Evolutionary conservation across 2,113 vertebrate genomes (phyloP), one percentile per base, ranked within the genome.

Genomic region (Calyptommatus sinebrachiatus): DNA sequence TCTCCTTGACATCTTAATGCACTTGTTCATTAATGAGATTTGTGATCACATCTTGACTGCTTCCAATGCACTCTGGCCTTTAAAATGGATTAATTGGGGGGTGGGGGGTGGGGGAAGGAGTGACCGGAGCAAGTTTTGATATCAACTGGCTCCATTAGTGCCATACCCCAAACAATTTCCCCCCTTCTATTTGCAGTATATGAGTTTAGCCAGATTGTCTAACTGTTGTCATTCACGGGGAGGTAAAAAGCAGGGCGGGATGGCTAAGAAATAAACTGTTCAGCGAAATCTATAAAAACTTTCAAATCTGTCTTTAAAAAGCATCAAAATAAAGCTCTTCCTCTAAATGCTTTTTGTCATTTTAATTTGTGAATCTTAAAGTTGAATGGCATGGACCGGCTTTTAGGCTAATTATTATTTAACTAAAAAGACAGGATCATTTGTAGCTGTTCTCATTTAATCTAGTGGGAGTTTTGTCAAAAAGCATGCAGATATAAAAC

Each of bases 391-490:
- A 48, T 48, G 7, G 21, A 57, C 48, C 31, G 60, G 24, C 60
- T n/a, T 22, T 71, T 29, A n/a, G 28, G 10, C 46, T 72, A 76
- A 77, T 57, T 46, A 77, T 72, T 82, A 77, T 71, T 77, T 48
- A 45, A 69, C n/a, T 46, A 26, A 73, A 53, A 65, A 12, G 10
- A 18, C 4, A 18, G 28, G 9, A 22, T 3, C 48, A 45, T 11
- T 62, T 29, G 24, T 69, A 82, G 45, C 74, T 50, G 46, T 29
- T 88, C 71, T 73, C 68, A 1, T 82, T 74, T 78, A 76, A 81
- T 72, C 78, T 77, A 83, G 83, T 3, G 62, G 82, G 88, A 89
- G 35, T 72, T n/a, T 65, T 72, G 24, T 71, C 45, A 65, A 29
- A 41, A 22, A 62, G 28, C 31, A 8, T 65, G 70, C 69, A 72